These are phyloP conservation scores for Amiota mariae DNA, from an alignment of 2,888 invertebrate genomes.

Conservation along the genomic window DNA sequence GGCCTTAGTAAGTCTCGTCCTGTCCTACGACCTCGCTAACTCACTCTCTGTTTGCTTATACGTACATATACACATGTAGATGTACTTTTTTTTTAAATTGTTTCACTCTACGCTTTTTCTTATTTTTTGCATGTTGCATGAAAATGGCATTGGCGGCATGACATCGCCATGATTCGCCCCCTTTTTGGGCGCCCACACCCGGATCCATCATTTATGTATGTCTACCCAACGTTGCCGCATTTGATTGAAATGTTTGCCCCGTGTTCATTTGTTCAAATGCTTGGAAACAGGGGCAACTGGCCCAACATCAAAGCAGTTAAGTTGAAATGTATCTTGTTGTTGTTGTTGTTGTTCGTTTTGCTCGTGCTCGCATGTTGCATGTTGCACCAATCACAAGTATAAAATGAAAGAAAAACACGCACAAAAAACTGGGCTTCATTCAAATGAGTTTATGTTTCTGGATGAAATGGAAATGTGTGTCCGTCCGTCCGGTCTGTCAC, in stretches of 20 bases:
- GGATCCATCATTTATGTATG: constrained; percentile 21
- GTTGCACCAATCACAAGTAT: constrained; percentile 53
- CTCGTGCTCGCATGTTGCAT: constrained; percentile 45
- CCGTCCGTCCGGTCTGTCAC: neutral
- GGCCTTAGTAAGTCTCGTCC: neutral
- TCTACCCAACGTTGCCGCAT: constrained; percentile 38
- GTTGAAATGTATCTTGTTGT: constrained; percentile 50
- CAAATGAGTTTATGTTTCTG: neutral
- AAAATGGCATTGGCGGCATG: constrained; percentile 14
- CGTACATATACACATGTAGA: neutral
- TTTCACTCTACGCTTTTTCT: neutral
- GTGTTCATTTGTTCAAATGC: constrained; percentile 4
- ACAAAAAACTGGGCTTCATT: neutral
- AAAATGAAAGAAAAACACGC: constrained; percentile 4
- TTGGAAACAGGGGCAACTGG: constrained; percentile 1
- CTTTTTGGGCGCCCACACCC: constrained; percentile 51
- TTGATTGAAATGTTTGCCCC: constrained; percentile 63
- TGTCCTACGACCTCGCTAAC: constrained; percentile 6
- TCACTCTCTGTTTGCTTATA: constrained; percentile 13
- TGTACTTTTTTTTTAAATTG: no score
- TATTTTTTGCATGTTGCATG: constrained; percentile 26
- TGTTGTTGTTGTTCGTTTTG: constrained; percentile 32
- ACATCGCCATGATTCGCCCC: neutral
- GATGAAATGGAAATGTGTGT: neutral
- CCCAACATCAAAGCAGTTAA: constrained; percentile 55